Evolutionary conservation across 1,140 invertebrate genomes (phyloP).

Genomic region (Zaprionus davidi): DNA sequence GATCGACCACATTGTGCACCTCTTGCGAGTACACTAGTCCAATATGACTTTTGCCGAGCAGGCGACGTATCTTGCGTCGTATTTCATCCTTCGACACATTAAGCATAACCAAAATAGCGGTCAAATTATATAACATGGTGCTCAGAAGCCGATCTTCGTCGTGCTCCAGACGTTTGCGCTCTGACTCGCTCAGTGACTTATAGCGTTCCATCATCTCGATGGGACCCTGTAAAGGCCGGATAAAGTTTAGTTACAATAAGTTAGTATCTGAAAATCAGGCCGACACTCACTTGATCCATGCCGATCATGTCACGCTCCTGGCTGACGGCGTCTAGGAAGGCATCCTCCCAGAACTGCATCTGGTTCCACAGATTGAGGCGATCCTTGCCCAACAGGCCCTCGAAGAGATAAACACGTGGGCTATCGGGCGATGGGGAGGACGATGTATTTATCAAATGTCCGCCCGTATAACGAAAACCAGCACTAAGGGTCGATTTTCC

Average conservation of each 20-base stretch:
- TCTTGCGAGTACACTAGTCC: conserved; percentile 98
- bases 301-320: conserved; percentile 99
- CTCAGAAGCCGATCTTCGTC: conserved; percentile 98
- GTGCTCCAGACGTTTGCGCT: conserved; percentile 97
- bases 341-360: conserved; percentile 99
- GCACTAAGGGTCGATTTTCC: conserved; percentile 95
- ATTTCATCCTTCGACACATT: conserved; percentile 94
- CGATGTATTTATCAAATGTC: conserved; percentile 93
- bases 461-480: conserved; percentile 94
- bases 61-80: conserved; percentile 95
- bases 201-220: conserved; percentile 99
- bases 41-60: conserved; percentile 99
- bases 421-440: conserved; percentile 94
- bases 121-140: conserved; percentile 98
- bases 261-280: not conserved
- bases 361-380: conserved; percentile 98
- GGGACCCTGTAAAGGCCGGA: conserved; percentile 87
- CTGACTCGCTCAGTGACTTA: conserved; percentile 95
- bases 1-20: conserved; percentile 97
- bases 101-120: conserved; percentile 98
- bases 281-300: conserved; percentile 94
- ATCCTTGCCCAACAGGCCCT: conserved; percentile 89
- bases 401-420: conserved; percentile 95
- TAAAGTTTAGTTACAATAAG: not conserved
- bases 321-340: conserved; percentile 98